Percentiles rank a stretch among this genome's conserved stretches.
phyloP scores from a whole-genome alignment of 2,113 vertebrate genomes.

The Circaetus cinerascens region DNA sequence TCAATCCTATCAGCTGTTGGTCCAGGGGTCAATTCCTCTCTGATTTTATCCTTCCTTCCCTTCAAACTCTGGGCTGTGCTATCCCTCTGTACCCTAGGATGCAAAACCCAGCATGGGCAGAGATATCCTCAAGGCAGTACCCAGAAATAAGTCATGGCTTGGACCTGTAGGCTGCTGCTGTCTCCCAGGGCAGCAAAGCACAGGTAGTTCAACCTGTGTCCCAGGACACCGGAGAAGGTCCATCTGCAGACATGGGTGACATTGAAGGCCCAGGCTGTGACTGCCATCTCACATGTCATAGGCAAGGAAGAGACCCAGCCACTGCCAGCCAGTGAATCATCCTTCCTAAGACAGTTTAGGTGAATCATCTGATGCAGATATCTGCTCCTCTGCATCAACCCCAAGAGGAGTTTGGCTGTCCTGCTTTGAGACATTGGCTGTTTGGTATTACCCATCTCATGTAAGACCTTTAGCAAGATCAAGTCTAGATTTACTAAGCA shows the following conservation, averaged over 20 bases:
- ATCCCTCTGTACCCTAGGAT: not conserved
- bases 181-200: not conserved
- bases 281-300: not conserved
- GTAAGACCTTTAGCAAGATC: not conserved
- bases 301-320: not conserved
- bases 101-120: not conserved
- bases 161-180: not conserved
- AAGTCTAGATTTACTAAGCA: not conserved
- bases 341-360: not conserved
- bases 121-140: not conserved
- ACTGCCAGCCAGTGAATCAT: not conserved
- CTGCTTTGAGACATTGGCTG: not conserved
- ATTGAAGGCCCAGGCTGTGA: not conserved
- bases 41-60: not conserved
- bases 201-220: not conserved
- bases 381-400: not conserved
- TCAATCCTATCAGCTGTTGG: not conserved
- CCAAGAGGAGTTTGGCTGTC: not conserved
- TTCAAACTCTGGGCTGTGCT: not conserved
- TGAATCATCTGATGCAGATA: constrained; percentile 1
- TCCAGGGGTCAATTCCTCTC: not conserved
- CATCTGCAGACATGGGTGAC: not conserved
- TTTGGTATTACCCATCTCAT: not conserved
- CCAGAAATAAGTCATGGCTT: not conserved
- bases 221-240: not conserved